Conservation (phyloP, 2,888 invertebrate species). For the Spodoptera picta region DNA sequence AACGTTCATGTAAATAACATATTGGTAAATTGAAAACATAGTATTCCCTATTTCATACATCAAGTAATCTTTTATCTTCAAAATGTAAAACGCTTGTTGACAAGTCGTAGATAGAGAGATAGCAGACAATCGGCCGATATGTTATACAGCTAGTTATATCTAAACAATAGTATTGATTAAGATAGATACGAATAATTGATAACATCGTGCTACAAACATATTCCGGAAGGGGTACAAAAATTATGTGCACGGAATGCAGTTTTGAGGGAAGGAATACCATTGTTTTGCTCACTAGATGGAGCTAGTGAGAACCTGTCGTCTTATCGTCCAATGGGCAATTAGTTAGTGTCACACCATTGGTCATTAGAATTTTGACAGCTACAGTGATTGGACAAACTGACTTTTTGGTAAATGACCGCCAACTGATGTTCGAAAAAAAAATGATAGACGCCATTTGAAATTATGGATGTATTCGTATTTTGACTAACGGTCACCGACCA, state of each 20-base stretch:
- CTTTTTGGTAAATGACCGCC: no score
- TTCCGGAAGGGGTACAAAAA: conserved; percentile 4
- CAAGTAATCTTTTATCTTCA: conserved; percentile 68
- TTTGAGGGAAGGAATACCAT: no score
- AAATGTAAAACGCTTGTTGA: conserved; percentile 78
- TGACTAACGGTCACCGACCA: not conserved
- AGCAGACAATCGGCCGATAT: conserved; percentile 60
- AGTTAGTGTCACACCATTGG: no score
- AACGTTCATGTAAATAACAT: conserved; percentile 19
- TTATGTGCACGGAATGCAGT: no score
- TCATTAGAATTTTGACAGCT: no score
- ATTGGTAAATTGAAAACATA: conserved; percentile 45
- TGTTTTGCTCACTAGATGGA: no score
- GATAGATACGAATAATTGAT: conserved; percentile 45
- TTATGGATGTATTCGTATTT: not conserved
- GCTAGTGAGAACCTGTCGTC: no score
- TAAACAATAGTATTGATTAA: conserved; percentile 65
- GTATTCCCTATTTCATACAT: conserved; percentile 54
- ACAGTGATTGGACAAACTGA: no score
- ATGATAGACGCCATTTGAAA: not conserved
- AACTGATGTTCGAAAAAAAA: no score
- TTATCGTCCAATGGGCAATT: no score
- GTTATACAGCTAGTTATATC: conserved; percentile 37
- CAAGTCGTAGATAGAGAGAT: conserved; percentile 70
- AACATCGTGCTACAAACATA: conserved; percentile 17